Evolutionary conservation across 2,113 vertebrate species (phyloP), one percentile per base, ranked within the genome.

Genomic region (Rattus rattus): DNA sequence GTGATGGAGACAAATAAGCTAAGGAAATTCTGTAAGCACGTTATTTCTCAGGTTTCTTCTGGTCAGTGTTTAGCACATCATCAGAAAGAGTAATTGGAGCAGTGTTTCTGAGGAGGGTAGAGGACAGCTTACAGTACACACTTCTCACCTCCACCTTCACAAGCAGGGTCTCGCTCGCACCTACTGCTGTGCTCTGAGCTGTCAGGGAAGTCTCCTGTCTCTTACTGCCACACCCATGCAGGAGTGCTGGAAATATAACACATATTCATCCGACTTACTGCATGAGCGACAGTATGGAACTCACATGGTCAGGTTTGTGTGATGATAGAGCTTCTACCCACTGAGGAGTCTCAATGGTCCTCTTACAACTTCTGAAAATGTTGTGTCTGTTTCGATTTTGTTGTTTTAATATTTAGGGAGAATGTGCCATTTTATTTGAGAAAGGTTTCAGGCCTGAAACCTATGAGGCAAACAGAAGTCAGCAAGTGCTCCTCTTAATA

Each of bases 251-350:
- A 33, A 33, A 7, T 54, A 79, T 19, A 52, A 49, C 16, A 17
- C 12, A 28, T 47, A 6, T 28, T 47, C 47, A 77, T 49, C 26
- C 47, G 28, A 47, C 12, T 16, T 52, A 30, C 47, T 52, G 30
- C 2, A 12, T 47, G 73, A 43, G 3, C 24, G 22, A 20, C 19
- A 43, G n/a, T 19, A 13, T 47, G 22, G 73, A 76, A 14, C 24
- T 26, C 24, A 28, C 56, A 59, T 77, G 73, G 2, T 77, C 47
- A 77, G 47, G 22, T 30, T 14, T 81, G 52, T 54, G 16, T 36
- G 77, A 20, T 0, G 0, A 54, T 2, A 36, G 49, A 1, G 17
- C 8, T 36, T 80, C 56, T 54, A 56, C 7, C 28, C 17, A 56
- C 30, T 36, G 30, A 80, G 52, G 3, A 2, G 33, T 80, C 30